Base-by-base conservation (phyloP, 2,797 vertebrate species). In the Ambastaia sidthimunki region DNA sequence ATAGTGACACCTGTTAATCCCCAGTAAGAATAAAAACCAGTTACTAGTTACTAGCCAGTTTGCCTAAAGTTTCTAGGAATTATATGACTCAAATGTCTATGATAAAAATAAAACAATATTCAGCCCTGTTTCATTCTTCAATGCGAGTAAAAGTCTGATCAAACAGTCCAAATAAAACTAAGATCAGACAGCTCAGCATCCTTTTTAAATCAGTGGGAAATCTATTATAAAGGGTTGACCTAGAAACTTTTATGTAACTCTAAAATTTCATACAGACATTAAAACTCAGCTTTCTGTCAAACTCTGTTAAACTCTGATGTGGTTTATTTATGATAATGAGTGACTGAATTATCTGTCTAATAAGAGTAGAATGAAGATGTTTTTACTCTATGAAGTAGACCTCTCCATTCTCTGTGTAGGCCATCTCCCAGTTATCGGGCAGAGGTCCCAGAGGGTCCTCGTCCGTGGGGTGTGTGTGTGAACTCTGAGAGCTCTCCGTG, bases 351-450 rank as follows among this genome's bases (percentile, higher is more conserved):
- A 2, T 31, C 10, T 4, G 28, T n/a, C 5, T 12, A 16, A 70
- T 16, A n/a, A 50, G 19, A 54, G 4, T 0, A 19, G n/a, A 54
- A 2, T 13, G 19, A n/a, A 37, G 55, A 3, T 11, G 28, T n/a
- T 54, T 71, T 80, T 93, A 99, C 97, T 99, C 98, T 96, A 99
- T 99, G 87, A 96, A 99, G 94, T 99, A 99, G 96, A 98, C 97
- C 97, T 99, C 98, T 91, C 98, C 98, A 1, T 94, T 98, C 94
- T 99, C 97, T 1, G 98, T 99, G 94, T 97, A 99, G 91, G 98
- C 98, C 97, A 99, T 99, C 96, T 99, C 98, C 98, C 97, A 99
- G 94, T 97, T 98, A 81, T 97, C 96, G 34, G 98, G 97, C 93
- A 99, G 95, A 93, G 96, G 95, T 93, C 96, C 98, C 92, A 96